Conservation (phyloP, 64 coral and sea anemone species). For the Montipora capricornis region DNA sequence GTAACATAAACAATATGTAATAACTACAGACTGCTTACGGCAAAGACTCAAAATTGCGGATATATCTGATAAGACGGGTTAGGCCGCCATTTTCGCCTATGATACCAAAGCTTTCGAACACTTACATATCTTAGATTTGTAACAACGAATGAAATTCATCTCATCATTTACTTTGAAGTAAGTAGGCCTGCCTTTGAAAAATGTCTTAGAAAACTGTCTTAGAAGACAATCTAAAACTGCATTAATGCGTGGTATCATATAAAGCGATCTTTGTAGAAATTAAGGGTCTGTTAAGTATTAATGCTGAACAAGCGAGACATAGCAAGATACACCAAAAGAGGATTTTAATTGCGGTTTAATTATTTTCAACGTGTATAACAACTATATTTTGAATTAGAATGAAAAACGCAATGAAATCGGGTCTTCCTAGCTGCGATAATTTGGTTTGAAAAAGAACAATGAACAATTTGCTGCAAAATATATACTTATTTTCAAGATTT, state of each 20-base stretch:
- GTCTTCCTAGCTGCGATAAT: no score
- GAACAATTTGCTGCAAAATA: no score
- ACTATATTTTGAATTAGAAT: no score
- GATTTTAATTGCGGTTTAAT: not conserved
- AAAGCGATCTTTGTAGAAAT: not conserved
- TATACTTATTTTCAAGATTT: no score
- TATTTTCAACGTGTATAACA: not conserved
- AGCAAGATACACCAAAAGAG: not conserved
- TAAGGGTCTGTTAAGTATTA: not conserved
- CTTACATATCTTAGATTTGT: not conserved
- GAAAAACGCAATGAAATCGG: no score
- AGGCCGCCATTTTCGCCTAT: no score
- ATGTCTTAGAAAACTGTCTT: not conserved
- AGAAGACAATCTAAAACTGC: not conserved
- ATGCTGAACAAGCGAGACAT: not conserved
- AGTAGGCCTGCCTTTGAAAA: slow-evolving; percentile 9
- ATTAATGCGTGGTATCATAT: not conserved
- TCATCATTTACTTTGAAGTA: not conserved
- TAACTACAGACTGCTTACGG: not conserved
- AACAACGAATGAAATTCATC: slow-evolving; percentile 33
- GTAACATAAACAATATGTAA: not conserved
- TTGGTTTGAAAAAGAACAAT: no score
- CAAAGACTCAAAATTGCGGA: not conserved
- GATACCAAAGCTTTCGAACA: no score
- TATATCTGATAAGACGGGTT: no score